These are phyloP conservation scores for Amphipyra tragopoginis DNA, from an alignment of 2,888 invertebrate species.

Conservation along the genomic window DNA sequence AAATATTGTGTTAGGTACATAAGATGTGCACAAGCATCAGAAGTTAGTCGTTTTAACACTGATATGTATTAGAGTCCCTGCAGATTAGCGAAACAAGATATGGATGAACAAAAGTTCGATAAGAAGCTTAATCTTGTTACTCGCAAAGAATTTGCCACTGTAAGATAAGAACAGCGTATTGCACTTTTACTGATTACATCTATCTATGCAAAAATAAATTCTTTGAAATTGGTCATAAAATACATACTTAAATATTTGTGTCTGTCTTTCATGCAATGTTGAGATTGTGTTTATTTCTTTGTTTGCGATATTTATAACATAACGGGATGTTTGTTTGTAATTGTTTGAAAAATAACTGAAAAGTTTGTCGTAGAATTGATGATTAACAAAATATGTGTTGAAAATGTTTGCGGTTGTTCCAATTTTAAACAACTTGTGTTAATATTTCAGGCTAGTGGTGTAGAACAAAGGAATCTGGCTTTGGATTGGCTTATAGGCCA, in stretches of 20 bases:
- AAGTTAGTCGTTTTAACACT: background rate
- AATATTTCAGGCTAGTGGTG: constrained; percentile 92
- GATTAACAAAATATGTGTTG: constrained; percentile 35
- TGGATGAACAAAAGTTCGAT: background rate
- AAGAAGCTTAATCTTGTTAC: constrained; percentile 1
- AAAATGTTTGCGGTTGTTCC: constrained; percentile 2
- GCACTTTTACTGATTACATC: constrained; percentile 15
- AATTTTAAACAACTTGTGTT: constrained; percentile 24
- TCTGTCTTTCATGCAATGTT: constrained; percentile 2
- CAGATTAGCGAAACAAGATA: constrained; percentile 1
- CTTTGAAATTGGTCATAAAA: background rate
- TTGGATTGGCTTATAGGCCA: constrained; percentile 94
- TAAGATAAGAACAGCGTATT: background rate
- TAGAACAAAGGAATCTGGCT: constrained; percentile 96
- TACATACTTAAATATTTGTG: too few relatives aligned
- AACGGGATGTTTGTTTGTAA: constrained; percentile 37
- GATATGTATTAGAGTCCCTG: background rate
- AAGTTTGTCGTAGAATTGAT: constrained; percentile 6
- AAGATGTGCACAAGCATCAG: background rate
- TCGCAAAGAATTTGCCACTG: background rate
- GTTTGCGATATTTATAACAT: constrained; percentile 8
- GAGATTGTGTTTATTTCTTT: constrained; percentile 17
- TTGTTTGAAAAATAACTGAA: constrained; percentile 26
- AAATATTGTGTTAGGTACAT: too few relatives aligned
- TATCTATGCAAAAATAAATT: background rate